These are phyloP conservation scores for Pyrgilauda ruficollis DNA, from an alignment of 2,113 vertebrate species.

Conservation along the genomic window DNA sequence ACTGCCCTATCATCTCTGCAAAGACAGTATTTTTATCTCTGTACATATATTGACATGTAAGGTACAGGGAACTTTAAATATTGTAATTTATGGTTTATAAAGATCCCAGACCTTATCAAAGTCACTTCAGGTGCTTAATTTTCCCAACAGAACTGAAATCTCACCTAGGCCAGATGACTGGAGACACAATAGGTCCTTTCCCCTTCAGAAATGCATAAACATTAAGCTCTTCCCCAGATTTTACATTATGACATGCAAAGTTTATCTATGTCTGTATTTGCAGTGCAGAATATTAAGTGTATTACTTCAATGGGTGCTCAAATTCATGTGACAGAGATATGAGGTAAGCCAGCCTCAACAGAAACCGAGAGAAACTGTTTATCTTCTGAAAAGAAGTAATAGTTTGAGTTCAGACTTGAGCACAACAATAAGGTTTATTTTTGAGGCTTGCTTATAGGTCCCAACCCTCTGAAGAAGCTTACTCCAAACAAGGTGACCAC, in stretches of 20 bases:
- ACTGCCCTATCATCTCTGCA: background rate
- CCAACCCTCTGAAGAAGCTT: background rate
- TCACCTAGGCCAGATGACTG: background rate
- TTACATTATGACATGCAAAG: background rate
- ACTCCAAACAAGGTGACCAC: background rate
- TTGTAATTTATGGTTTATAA: background rate
- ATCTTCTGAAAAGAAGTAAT: background rate
- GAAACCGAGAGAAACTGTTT: background rate
- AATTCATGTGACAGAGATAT: background rate
- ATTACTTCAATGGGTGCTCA: background rate
- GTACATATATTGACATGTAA: background rate
- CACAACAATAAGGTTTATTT: background rate
- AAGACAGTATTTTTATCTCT: background rate
- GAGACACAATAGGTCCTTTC: background rate
- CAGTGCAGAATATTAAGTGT: background rate
- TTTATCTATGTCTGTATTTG: background rate
- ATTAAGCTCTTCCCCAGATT: background rate
- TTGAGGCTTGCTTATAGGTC: background rate
- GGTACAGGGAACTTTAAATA: background rate
- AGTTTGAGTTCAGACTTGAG: background rate
- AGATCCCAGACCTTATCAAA: background rate
- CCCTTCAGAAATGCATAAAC: background rate
- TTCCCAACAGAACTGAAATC: background rate
- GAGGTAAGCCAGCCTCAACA: background rate
- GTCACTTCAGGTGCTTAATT: background rate